Evolutionary conservation across 1,140 invertebrate genomes (phyloP).

Genomic region (Drosophila insularis): DNA sequence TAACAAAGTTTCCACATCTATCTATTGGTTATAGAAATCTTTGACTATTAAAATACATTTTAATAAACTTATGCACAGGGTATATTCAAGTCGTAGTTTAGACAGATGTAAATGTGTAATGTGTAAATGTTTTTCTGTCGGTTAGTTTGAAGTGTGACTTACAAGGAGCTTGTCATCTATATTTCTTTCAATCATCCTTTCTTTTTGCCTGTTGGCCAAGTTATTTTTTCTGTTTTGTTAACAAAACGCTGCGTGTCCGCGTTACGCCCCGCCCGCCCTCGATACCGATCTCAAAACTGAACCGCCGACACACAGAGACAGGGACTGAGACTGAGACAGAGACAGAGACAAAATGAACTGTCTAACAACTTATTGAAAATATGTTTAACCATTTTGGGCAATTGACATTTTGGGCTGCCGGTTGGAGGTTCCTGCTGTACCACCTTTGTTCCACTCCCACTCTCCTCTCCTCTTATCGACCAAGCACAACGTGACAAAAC

Average conservation of each 20-base stretch:
- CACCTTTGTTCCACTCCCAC: background rate
- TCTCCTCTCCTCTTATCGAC: slow-evolving; percentile 24
- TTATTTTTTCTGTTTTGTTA: background rate
- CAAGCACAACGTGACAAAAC: slow-evolving; percentile 66
- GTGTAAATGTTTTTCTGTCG: background rate
- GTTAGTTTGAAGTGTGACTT: slow-evolving; percentile 6
- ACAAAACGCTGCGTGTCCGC: slow-evolving; percentile 12
- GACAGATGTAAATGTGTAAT: too few species aligned
- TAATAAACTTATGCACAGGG: too few species aligned
- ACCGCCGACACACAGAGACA: background rate
- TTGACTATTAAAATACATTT: too few species aligned
- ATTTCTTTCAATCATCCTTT: slow-evolving; percentile 27
- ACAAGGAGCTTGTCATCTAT: slow-evolving; percentile 3
- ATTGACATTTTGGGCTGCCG: slow-evolving; percentile 71
- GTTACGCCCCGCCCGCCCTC: background rate
- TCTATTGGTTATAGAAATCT: too few species aligned
- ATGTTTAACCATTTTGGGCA: slow-evolving; percentile 75
- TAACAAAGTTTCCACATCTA: too few species aligned
- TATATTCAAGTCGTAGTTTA: too few species aligned
- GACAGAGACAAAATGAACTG: slow-evolving; percentile 62
- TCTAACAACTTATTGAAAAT: slow-evolving; percentile 77
- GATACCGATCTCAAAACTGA: slow-evolving; percentile 4
- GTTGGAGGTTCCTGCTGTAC: background rate
- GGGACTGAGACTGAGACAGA: background rate
- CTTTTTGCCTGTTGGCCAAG: slow-evolving; percentile 39